Conservation (phyloP, 2,888 invertebrate genomes). For the Sinohyriopsis cumingii region DNA sequence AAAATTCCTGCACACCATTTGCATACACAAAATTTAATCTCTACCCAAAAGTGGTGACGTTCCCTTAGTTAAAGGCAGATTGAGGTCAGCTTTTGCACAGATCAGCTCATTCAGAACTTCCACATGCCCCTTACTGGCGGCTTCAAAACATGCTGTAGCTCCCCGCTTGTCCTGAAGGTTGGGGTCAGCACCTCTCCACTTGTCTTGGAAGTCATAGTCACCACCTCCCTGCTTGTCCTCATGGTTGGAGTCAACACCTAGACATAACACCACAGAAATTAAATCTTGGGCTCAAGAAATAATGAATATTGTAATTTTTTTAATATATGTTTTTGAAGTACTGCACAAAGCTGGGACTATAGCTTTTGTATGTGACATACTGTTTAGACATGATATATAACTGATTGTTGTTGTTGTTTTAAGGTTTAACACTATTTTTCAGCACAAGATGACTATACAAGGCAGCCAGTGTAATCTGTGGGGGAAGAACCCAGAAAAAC, state of each 20-base stretch:
- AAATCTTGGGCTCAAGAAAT: no score
- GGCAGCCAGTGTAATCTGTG: no score
- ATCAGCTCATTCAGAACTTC: constrained; percentile 55
- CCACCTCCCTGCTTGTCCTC: constrained; percentile 49
- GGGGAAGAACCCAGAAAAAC: no score
- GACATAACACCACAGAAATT: no score
- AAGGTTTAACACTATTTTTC: no score
- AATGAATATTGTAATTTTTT: no score
- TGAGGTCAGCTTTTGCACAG: constrained; percentile 49
- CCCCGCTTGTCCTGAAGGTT: constrained; percentile 57
- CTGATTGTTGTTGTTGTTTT: no score
- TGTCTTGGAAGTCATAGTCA: not conserved
- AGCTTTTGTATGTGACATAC: no score
- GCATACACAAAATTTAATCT: not conserved
- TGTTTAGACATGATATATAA: no score
- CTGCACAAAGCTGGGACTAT: no score
- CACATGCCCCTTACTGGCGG: constrained; percentile 52
- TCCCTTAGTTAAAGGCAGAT: constrained; percentile 55
- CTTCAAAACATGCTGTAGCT: constrained; percentile 58
- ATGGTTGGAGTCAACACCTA: constrained; percentile 58
- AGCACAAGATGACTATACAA: no score
- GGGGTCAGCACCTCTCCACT: constrained; percentile 52
- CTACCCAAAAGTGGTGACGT: constrained; percentile 62
- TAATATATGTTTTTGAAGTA: no score
- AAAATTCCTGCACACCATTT: not conserved